Percentiles rank a stretch among this genome's conserved stretches.
Conservation (phyloP, 2,113 vertebrate genomes). For the Crotalus tigris region DNA sequence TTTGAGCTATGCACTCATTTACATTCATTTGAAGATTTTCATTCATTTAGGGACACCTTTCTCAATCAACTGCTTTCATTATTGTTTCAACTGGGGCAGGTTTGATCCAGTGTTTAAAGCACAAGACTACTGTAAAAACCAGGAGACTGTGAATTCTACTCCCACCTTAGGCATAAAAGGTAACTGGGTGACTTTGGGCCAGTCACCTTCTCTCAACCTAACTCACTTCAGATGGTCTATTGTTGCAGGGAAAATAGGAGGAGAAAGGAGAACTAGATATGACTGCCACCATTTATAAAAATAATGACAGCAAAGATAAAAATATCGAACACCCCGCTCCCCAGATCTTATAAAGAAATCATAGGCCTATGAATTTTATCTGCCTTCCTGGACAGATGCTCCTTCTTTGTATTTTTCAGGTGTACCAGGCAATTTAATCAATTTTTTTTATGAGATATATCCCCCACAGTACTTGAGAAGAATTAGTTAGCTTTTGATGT, state of each 20-base stretch:
- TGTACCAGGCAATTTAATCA: not conserved
- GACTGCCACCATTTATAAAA: not conserved
- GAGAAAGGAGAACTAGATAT: not conserved
- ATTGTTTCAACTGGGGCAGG: not conserved
- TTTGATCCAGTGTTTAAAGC: not conserved
- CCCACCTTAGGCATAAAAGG: not conserved
- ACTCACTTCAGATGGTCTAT: not conserved
- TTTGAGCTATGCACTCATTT: not conserved
- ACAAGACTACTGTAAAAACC: not conserved
- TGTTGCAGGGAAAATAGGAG: not conserved
- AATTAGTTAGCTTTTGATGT: not conserved
- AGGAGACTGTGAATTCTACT: not conserved
- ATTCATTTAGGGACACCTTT: not conserved
- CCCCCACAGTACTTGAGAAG: not conserved
- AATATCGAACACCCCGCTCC: not conserved
- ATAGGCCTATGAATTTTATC: not conserved
- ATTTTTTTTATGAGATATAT: not conserved
- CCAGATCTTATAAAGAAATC: not conserved
- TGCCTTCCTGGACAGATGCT: not conserved
- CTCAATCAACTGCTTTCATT: not conserved
- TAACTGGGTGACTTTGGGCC: not conserved
- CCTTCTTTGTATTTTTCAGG: not conserved
- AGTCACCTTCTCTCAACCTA: not conserved
- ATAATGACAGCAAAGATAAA: not conserved
- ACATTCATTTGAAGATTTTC: not conserved